Percentiles rank a stretch among this genome's conserved stretches.
Conservation (phyloP, 2,797 vertebrate genomes). For the Lepus oiostolus region DNA sequence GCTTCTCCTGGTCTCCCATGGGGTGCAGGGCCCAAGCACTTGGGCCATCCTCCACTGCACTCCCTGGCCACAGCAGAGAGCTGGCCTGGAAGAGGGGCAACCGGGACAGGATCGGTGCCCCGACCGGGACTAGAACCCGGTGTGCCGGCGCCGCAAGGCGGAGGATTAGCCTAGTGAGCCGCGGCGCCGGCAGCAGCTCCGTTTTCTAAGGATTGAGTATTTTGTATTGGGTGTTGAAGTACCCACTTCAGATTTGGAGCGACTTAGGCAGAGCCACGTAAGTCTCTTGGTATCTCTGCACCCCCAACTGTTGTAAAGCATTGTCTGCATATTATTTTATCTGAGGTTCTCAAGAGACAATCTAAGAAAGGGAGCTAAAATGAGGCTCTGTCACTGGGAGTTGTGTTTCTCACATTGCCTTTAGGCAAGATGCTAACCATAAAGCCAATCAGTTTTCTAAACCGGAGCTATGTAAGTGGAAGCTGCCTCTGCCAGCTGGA, state of each 20-base stretch:
- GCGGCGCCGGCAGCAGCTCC: no score
- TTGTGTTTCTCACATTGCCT: not conserved
- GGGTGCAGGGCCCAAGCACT: no score
- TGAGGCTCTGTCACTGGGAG: not conserved
- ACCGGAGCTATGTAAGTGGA: not conserved
- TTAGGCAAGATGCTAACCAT: not conserved
- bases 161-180: no score
- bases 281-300: conserved; percentile 6
- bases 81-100: no score
- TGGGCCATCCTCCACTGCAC: no score
- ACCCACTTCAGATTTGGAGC: not conserved
- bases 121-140: no score
- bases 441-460: conserved; percentile 53
- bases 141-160: no score
- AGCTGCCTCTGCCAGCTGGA: not conserved
- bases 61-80: no score
- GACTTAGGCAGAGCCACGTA: not conserved
- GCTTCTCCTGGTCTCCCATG: no score
- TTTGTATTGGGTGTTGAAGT: not conserved
- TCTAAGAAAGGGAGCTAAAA: not conserved
- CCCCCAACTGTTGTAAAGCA: not conserved
- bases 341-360: not conserved
- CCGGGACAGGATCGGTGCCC: no score
- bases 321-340: not conserved
- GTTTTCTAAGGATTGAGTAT: not conserved